Conservation (phyloP, 2,888 invertebrate genomes). For the Chloroclysta siterata region DNA sequence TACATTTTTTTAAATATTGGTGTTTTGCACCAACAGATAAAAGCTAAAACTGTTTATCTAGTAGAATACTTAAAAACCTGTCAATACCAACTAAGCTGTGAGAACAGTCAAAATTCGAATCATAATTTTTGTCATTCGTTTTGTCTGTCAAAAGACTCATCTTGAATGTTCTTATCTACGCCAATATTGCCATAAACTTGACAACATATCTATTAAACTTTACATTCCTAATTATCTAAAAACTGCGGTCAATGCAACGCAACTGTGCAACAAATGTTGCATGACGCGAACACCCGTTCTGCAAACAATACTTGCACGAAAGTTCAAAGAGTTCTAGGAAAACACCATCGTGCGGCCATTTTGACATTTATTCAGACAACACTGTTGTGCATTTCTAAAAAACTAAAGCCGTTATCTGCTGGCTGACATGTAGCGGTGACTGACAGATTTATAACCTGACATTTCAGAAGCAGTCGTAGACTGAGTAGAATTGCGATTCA, state of each 20-base stretch:
- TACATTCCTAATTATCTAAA: not conserved
- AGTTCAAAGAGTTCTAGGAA: constrained; percentile 23
- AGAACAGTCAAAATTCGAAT: too few species aligned
- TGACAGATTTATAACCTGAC: not conserved
- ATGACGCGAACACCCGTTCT: constrained; percentile 12
- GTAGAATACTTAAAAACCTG: too few species aligned
- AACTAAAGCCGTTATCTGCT: not conserved
- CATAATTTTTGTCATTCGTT: too few species aligned
- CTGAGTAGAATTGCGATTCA: too few species aligned
- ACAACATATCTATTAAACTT: not conserved
- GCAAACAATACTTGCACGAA: constrained; percentile 17
- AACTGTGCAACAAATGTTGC: constrained; percentile 13
- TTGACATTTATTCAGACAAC: constrained; percentile 52
- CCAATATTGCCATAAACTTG: too few species aligned
- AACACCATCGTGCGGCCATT: constrained; percentile 24
- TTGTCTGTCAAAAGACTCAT: too few species aligned
- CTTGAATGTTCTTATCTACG: too few species aligned
- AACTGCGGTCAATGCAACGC: not conserved
- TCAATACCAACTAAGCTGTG: too few species aligned
- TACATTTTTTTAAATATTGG: too few species aligned
- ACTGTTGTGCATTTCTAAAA: not conserved
- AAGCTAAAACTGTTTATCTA: too few species aligned
- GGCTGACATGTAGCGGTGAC: not conserved
- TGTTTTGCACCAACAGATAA: too few species aligned
- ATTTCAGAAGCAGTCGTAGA: not conserved